Percentiles rank a stretch among this genome's conserved stretches.
Evolutionary conservation across 2,888 invertebrate species (phyloP).

Genomic region (Agonopterix heracliana): DNA sequence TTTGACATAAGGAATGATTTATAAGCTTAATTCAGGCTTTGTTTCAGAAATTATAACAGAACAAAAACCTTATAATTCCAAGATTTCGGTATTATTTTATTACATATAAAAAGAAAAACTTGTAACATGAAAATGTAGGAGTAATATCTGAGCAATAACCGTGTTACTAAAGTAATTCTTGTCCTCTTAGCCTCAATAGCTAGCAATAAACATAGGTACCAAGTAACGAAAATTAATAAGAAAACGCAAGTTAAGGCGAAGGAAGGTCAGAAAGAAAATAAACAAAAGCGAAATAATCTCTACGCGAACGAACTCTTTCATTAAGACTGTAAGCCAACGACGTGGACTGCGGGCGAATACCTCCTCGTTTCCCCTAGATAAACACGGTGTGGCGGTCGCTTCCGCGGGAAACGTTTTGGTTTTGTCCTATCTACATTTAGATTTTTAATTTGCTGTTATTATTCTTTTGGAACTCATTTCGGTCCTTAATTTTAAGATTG

Average conservation of each 20-base stretch:
- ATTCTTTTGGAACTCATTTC: neutral
- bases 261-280: constrained; percentile 41
- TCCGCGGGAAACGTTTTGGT: constrained; percentile 13
- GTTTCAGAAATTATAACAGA: neutral
- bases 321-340: constrained; percentile 52
- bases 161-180: neutral
- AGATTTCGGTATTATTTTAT: too few species aligned
- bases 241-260: constrained; percentile 27
- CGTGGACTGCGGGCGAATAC: constrained; percentile 43
- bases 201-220: neutral
- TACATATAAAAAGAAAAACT: neutral
- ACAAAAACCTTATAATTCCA: too few species aligned
- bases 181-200: neutral
- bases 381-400: constrained; percentile 22
- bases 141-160: neutral
- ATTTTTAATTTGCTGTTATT: constrained; percentile 1
- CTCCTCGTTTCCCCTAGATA: constrained; percentile 39
- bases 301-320: constrained; percentile 56
- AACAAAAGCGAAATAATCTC: constrained; percentile 54
- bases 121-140: neutral
- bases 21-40: neutral
- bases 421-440: constrained; percentile 4
- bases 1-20: constrained; percentile 3
- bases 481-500: neutral
- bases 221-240: too few species aligned